Evolutionary conservation across 2,113 vertebrate genomes (phyloP).

Genomic region (Larimichthys crocea): DNA sequence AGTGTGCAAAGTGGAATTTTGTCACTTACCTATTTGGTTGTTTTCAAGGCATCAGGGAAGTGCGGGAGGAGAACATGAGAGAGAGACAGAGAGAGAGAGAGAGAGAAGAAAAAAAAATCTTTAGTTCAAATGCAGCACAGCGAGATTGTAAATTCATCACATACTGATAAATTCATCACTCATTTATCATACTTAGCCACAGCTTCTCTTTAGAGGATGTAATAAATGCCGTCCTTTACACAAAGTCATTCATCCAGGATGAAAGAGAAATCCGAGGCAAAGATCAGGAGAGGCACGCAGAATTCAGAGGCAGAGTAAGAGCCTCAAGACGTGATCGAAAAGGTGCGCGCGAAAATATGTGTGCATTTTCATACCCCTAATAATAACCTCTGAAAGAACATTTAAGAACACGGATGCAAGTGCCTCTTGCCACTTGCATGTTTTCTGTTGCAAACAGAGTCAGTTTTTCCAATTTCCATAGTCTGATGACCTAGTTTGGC

Average conservation of each 20-base stretch:
- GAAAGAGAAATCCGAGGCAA: conserved; percentile 23
- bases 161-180: conserved; percentile 66
- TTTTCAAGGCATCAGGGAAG: conserved; percentile 50
- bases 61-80: conserved; percentile 16
- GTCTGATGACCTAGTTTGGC: conserved; percentile 35
- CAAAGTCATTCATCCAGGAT: conserved; percentile 67
- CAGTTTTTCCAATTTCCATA: neutral
- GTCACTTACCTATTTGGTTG: conserved; percentile 79
- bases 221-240: conserved; percentile 68
- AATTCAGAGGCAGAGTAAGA: neutral
- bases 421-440: neutral
- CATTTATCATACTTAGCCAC: conserved; percentile 77
- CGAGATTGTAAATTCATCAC: conserved; percentile 64
- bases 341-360: neutral
- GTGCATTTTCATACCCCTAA: rapidly evolving
- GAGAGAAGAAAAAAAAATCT: conserved; percentile 4
- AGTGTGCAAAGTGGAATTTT: conserved; percentile 45
- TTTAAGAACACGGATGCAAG: neutral
- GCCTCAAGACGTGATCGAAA: neutral
- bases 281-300: conserved; percentile 28
- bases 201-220: conserved; percentile 58
- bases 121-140: conserved; percentile 64
- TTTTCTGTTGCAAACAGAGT: neutral
- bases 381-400: neutral
- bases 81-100: neutral